Evolutionary conservation across 2,888 invertebrate genomes (phyloP), one percentile per base, ranked within the genome.

Genomic region (Lithosia quadra): DNA sequence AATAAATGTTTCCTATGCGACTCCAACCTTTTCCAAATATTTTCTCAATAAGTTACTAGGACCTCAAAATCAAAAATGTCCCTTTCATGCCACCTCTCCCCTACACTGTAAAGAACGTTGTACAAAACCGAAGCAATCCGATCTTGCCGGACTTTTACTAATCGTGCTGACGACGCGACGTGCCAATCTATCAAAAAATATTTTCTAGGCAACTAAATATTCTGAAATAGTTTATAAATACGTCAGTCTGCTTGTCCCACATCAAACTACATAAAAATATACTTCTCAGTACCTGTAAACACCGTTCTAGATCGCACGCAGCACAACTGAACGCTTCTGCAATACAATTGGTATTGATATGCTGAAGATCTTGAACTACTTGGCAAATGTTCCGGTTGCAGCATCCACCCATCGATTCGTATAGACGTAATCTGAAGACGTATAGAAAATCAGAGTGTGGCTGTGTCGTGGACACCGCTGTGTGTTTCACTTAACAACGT

Each of bases 261-360:
- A 43, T 43, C 18, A 43, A 43, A 49, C 49, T 10, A 22, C 21
- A 22, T 43, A n/a, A 61, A 61, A 43, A 2, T 28, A 21, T 33
- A 21, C 22, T 49, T 34, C 18, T 53, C 49, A 34, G 10, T 64
- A 94, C 94, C 94, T 94, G 94, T 60, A 95, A 84, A 75, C 93
- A 92, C 63, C 89, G 72, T 43, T 92, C 91, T 64, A 95, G 84
- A 21, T 93, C 90, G 76, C 75, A 84, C 67, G 77, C 84, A 9
- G 84, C 81, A 66, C 89, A 90, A 71, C 90, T 90, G 78, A 89
- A 95, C 0, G 91, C 91, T 71, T 93, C 88, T 15, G 94, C 91
- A 3, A 81, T 67, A 74, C 94, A 94, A 78, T 92, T 93, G 10
- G 94, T 95, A 77, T 94, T 85, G 69, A 94, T 94, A 73, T 92